Conservation (phyloP, 2,888 invertebrate species). For the Tetrapedia diversipes region DNA sequence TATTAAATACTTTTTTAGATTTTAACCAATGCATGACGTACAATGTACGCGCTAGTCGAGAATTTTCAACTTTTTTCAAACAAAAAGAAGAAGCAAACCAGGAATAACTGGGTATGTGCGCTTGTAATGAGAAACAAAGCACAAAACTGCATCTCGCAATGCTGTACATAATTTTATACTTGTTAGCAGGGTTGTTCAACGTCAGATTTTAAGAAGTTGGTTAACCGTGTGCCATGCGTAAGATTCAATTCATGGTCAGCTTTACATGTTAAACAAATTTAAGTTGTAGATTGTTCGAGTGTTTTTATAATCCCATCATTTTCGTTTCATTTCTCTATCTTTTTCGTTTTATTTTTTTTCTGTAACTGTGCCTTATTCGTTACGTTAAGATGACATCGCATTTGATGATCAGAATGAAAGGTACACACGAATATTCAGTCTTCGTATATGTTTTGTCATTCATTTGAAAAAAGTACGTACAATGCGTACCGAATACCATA, state of each 20-base stretch:
- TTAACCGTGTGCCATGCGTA: conserved; percentile 74
- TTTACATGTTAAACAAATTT: conserved; percentile 42
- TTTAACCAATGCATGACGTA: conserved; percentile 50
- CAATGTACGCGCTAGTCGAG: conserved; percentile 64
- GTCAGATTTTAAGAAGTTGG: conserved; percentile 43
- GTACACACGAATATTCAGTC: conserved; percentile 35
- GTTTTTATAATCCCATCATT: conserved; percentile 55
- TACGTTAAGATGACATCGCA: conserved; percentile 36
- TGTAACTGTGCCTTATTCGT: conserved; percentile 32
- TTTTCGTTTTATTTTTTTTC: conserved; percentile 17
- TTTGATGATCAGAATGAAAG: conserved; percentile 34
- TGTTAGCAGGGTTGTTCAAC: conserved; percentile 68
- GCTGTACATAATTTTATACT: conserved; percentile 75
- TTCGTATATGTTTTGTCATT: conserved; percentile 48
- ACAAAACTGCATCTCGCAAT: conserved; percentile 64
- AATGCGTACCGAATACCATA: conserved; percentile 71
- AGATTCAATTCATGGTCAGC: conserved; percentile 62
- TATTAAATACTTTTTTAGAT: conserved; percentile 56
- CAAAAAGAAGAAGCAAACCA: conserved; percentile 18
- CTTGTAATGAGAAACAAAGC: conserved; percentile 55
- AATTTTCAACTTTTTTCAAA: conserved; percentile 46
- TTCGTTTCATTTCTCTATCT: conserved; percentile 28
- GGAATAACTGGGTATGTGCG: conserved; percentile 25
- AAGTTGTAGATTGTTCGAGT: conserved; percentile 52
- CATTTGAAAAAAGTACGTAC: conserved; percentile 37